Percentiles rank a stretch among this genome's conserved stretches.
Evolutionary conservation across 2,888 invertebrate genomes (phyloP).

Genomic region (Tyria jacobaeae): DNA sequence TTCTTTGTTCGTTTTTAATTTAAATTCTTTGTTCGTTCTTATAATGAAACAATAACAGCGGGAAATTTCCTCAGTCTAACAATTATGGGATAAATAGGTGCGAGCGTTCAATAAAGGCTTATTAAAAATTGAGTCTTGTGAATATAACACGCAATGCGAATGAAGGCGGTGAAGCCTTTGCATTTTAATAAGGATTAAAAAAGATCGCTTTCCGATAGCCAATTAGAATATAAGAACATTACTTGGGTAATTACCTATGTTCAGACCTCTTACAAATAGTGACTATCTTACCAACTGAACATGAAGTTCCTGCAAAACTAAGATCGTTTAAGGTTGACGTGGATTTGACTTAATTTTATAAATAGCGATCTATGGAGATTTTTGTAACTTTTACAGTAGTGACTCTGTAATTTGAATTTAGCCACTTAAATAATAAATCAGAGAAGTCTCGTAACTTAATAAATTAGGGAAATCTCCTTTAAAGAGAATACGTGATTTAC

Average conservation of each 20-base stretch:
- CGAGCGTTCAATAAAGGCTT: constrained; percentile 30
- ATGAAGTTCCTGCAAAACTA: constrained; percentile 43
- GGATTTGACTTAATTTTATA: constrained; percentile 35
- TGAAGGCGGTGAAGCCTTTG: constrained; percentile 42
- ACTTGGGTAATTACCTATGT: constrained; percentile 43
- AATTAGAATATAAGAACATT: constrained; percentile 36
- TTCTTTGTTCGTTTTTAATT: constrained; percentile 32
- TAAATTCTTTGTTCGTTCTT: constrained; percentile 27
- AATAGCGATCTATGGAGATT: constrained; percentile 18
- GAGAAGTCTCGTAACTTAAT: not conserved
- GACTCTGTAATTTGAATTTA: constrained; percentile 1
- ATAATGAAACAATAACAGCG: constrained; percentile 33
- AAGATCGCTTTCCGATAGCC: constrained; percentile 37
- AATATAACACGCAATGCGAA: constrained; percentile 37
- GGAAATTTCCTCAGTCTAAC: constrained; percentile 21
- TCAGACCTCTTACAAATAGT: constrained; percentile 41
- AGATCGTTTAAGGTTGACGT: constrained; percentile 51
- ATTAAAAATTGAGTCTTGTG: constrained; percentile 42
- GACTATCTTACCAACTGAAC: constrained; percentile 37
- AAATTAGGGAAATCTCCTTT: not conserved
- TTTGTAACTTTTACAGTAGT: constrained; percentile 10
- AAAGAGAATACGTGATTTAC: constrained; percentile 8
- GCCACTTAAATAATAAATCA: constrained; percentile 8
- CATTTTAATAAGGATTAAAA: constrained; percentile 46
- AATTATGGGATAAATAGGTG: constrained; percentile 34